Base-by-base conservation (phyloP, 1,140 invertebrate species). In the Ladona fulva region DNA sequence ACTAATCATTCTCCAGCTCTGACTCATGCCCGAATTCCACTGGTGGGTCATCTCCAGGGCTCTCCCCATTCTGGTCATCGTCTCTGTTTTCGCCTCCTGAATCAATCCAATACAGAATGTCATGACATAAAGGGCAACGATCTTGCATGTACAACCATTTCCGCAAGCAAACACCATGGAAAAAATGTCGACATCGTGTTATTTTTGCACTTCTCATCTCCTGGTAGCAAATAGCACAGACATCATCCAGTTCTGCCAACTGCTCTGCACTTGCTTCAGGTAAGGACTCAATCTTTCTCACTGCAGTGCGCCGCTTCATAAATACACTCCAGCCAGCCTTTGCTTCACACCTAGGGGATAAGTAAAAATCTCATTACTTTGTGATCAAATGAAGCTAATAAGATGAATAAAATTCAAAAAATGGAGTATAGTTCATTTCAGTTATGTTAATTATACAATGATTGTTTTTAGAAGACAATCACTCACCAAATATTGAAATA, bases 161-260 rank as follows among this genome's bases (percentile, higher is more conserved):
- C 37, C 96, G 87, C 16, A 99, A 84, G 84, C 97, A 99, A 5
- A 97, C 92, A 5, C 94, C 93, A 84, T 99, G 97, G 86, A 98
- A 99, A 84, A 92, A 97, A 84, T 98, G 97, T 81, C 93, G 93
- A 83, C 97, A 98, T 25, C 90, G 89, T 0, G 97, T 99, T 37
- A 99, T 95, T 83, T 95, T 94, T 0, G 96, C 97, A n/a, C 89
- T 92, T 29, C 89, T 89, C 91, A 97, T 94, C 82, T 96, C 94
- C 82, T 97, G 95, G 83, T 96, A 98, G 84, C 97, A 99, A 80
- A 99, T 98, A 5, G 97, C 94, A 86, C 97, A 99, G 0, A 98
- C 95, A 84, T 99, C 97, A 83, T 97, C 92, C 76, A 94, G 87
- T 0, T 86, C 82, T 42, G 86, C 83, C 0, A 99, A 83, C 82